Evolutionary conservation across 2,888 invertebrate species (phyloP), one percentile per base, ranked within the genome.

Genomic region (Drosophila mercatorum): DNA sequence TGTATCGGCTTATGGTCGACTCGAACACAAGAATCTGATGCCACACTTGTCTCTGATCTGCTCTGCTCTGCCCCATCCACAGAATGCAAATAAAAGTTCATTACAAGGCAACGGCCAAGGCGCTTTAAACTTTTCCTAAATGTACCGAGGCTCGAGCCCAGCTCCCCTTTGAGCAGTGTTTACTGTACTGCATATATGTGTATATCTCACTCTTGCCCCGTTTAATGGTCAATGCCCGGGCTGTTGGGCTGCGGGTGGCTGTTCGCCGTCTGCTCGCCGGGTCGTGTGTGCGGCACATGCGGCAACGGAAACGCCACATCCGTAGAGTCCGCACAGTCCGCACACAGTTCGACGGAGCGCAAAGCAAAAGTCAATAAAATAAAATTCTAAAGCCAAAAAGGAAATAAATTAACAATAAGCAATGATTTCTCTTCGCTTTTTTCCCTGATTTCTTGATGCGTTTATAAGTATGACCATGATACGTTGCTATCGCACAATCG

Each of bases 401-500:
- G 84, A 85, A 89, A 85, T 85, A 87, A 87, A 85, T 89, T 89
- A 89, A 83, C 87, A 83, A 89, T 87, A 87, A 89, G 73, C 81
- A 69, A 84, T 75, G 89, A 73, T 83, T 89, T 86, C 61, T 46
- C 40, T 56, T 68, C 59, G 61, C 70, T 68, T 64, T 77, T 44
- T 44, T 55, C 17, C 47, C 47, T 65, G 52, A 51, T 70, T 73
- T 68, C 40, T 68, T 66, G 73, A 77, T 80, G 80, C 60, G 70
- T 66, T 65, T 70, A 73, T 70, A 69, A 77, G 65, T 51, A 68
- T 26, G 44, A 22, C n/a, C 56, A 56, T 75, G 77, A 77, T 80
- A 80, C 46, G 46, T 0, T 64, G 53, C 49, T 64, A 67, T 61
- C 61, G 57, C 47, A 46, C 44, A 51, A 67, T 79, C 59, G 61